phyloP scores from a whole-genome alignment of 2,888 invertebrate genomes.

The Rotaria socialis region DNA sequence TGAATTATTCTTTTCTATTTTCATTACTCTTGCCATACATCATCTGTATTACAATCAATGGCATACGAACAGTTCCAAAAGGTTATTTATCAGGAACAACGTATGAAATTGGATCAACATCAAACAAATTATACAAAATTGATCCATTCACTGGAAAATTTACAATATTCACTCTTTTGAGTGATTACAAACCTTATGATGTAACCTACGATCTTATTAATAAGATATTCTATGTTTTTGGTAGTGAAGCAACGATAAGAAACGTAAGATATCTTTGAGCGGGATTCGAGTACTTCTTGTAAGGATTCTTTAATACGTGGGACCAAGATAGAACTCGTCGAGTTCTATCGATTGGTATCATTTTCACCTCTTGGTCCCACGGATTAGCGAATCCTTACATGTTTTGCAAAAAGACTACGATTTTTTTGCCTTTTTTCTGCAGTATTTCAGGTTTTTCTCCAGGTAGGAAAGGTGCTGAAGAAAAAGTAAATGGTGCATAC shows the following conservation, averaged over 20 bases:
- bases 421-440: no score
- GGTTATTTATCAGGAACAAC: conserved; percentile 28
- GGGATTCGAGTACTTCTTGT: no score
- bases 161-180: background rate
- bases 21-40: background rate
- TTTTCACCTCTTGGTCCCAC: no score
- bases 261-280: no score
- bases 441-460: no score
- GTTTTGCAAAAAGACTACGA: no score
- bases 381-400: no score
- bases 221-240: conserved; percentile 10
- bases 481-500: no score
- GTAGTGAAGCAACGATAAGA: background rate
- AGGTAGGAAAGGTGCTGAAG: no score
- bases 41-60: background rate
- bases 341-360: no score
- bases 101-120: background rate
- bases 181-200: background rate
- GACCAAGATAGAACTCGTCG: no score
- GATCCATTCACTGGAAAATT: conserved; percentile 15
- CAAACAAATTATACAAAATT: background rate
- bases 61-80: background rate
- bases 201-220: background rate
- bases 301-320: no score
- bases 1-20: background rate